Conservation (phyloP, 2,113 vertebrate genomes). For the Mohoua ochrocephala region DNA sequence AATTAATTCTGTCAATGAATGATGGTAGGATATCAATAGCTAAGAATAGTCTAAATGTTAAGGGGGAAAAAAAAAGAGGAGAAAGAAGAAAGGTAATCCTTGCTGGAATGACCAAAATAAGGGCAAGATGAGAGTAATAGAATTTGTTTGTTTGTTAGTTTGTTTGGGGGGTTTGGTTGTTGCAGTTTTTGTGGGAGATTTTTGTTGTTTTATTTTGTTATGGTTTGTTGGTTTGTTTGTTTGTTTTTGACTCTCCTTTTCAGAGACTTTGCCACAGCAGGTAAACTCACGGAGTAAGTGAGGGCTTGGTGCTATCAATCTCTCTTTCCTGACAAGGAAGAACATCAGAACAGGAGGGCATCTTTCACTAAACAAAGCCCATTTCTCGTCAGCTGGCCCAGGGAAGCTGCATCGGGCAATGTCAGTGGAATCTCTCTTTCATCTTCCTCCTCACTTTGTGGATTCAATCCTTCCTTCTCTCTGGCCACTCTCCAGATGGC, state of each 20-base stretch:
- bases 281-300: neutral
- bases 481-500: neutral
- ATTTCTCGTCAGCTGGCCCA: neutral
- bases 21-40: conserved; percentile 14
- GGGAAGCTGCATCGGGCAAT: neutral
- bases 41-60: neutral
- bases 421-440: neutral
- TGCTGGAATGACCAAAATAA: neutral
- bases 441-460: neutral
- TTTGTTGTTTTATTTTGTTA: neutral
- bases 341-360: neutral
- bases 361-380: neutral
- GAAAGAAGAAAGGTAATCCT: neutral
- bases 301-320: neutral
- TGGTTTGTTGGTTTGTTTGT: neutral
- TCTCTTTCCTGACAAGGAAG: neutral
- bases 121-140: neutral
- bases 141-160: neutral
- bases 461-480: neutral
- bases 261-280: neutral
- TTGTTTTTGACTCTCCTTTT: neutral
- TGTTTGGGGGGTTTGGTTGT: no score
- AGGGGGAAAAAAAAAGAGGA: rapidly evolving
- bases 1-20: conserved; percentile 42
- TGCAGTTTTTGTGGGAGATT: neutral